These are phyloP conservation scores for Protobothrops flavoviridis DNA, from an alignment of 2,113 vertebrate genomes.

Conservation along the genomic window DNA sequence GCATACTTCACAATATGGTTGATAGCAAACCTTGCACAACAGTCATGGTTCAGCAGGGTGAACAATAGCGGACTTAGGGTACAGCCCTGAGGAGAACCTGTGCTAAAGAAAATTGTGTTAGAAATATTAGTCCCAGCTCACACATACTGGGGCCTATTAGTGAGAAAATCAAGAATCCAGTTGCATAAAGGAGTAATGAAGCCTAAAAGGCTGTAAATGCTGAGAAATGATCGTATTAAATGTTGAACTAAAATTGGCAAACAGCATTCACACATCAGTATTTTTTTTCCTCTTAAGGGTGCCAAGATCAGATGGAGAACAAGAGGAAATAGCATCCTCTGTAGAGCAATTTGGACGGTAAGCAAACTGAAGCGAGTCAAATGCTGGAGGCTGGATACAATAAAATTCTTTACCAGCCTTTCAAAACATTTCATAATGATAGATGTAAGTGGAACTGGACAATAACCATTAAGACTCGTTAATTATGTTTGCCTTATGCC, in stretches of 20 bases:
- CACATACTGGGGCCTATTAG: background rate
- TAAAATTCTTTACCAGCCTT: background rate
- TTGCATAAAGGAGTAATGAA: background rate
- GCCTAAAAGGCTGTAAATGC: background rate
- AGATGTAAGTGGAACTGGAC: background rate
- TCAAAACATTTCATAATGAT: background rate
- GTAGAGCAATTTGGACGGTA: background rate
- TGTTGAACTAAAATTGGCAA: background rate
- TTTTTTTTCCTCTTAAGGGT: background rate
- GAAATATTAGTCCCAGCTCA: background rate
- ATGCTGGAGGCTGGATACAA: background rate
- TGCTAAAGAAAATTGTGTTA: background rate
- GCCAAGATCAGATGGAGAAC: background rate
- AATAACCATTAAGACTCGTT: background rate
- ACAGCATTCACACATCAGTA: background rate
- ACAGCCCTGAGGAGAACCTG: background rate
- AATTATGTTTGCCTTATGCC: background rate
- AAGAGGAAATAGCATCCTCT: background rate
- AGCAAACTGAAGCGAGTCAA: background rate
- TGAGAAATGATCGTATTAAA: background rate
- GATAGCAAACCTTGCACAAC: background rate
- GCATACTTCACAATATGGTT: background rate
- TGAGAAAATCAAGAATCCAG: background rate
- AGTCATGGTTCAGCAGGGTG: background rate
- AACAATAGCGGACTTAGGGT: background rate